phyloP scores from a whole-genome alignment of 2,113 vertebrate genomes.

The Bagarius yarrelli region DNA sequence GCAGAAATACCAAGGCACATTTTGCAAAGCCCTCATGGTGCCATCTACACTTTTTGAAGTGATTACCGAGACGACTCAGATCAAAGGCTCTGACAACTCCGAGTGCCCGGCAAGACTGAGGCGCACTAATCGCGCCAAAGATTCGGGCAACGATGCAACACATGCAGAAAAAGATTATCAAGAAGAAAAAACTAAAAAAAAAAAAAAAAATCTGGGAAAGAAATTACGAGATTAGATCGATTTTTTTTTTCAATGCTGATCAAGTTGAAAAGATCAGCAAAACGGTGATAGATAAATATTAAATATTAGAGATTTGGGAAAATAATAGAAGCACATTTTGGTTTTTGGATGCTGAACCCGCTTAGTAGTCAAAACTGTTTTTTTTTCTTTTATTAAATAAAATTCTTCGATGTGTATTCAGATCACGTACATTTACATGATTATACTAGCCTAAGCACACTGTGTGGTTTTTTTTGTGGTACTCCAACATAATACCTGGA shows the following conservation, averaged over 20 bases:
- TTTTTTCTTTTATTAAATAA: neutral
- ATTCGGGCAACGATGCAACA: slow-evolving; percentile 64
- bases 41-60: slow-evolving; percentile 66
- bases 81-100: slow-evolving; percentile 74
- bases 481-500: neutral
- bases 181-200: neutral
- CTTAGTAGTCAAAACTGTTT: neutral
- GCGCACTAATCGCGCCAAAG: slow-evolving; percentile 66
- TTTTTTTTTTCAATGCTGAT: slow-evolving; percentile 19
- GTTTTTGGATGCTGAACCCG: neutral
- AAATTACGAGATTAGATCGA: slow-evolving; percentile 47
- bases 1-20: slow-evolving; percentile 57
- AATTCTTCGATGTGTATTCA: neutral
- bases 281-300: slow-evolving; percentile 48
- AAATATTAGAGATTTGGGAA: slow-evolving; percentile 20
- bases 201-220: slow-evolving; percentile 37
- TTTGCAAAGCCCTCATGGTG: slow-evolving; percentile 67
- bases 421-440: slow-evolving; percentile 1
- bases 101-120: slow-evolving; percentile 66
- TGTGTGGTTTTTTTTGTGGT: neutral
- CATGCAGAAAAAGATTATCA: slow-evolving; percentile 72
- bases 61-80: slow-evolving; percentile 74
- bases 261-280: slow-evolving; percentile 29
- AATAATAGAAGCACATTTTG: neutral
- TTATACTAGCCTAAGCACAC: slow-evolving; percentile 3